Evolutionary conservation across 2,888 invertebrate species (phyloP).

Genomic region (Petrolisthes manimaculis): DNA sequence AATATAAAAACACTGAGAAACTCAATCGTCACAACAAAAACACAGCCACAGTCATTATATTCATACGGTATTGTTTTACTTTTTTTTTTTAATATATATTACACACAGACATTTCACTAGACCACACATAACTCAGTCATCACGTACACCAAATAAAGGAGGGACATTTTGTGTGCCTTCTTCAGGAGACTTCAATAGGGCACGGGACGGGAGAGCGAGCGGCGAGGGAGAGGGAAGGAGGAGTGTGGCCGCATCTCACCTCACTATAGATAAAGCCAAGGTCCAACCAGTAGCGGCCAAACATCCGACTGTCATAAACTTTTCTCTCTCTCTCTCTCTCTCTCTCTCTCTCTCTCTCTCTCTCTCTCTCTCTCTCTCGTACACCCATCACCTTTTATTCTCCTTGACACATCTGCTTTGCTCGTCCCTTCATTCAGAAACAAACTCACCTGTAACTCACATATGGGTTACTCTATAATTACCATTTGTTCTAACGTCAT

Average conservation of each 20-base stretch:
- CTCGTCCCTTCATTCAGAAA: not conserved
- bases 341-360: constrained; percentile 3
- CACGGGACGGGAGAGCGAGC: not conserved
- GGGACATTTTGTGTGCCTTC: not conserved
- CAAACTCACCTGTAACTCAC: too few relatives aligned
- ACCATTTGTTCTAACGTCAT: too few relatives aligned
- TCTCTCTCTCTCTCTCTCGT: not conserved
- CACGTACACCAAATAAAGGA: too few relatives aligned
- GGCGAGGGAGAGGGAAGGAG: constrained; percentile 7
- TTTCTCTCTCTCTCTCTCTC: constrained; percentile 23
- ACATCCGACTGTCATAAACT: constrained; percentile 10
- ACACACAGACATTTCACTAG: too few relatives aligned
- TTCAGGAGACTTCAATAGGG: constrained; percentile 50
- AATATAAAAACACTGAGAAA: not conserved
- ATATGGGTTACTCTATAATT: too few relatives aligned
- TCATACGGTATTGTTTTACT: too few relatives aligned
- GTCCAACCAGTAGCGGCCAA: not conserved
- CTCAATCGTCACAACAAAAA: too few relatives aligned
- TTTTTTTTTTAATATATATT: not conserved
- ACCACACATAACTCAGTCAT: too few relatives aligned
- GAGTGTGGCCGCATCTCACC: constrained; percentile 6
- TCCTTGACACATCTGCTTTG: not conserved
- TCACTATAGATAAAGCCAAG: not conserved
- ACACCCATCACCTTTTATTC: not conserved
- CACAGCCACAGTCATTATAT: too few relatives aligned